Evolutionary conservation across 2,113 vertebrate species (phyloP).

Genomic region (Gadus chalcogrammus): DNA sequence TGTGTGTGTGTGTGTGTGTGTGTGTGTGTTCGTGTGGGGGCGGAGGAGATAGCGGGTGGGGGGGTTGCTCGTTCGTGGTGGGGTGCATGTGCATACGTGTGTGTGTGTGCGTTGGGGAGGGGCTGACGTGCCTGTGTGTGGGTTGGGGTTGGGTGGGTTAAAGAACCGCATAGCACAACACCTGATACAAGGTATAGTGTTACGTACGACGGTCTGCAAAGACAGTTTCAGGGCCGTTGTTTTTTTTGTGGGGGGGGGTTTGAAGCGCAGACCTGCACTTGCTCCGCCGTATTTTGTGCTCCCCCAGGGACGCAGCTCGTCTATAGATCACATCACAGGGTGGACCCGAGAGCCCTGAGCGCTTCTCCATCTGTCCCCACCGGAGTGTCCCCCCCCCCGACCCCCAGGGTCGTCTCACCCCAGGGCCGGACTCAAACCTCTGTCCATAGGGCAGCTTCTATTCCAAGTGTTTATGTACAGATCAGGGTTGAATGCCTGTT

Average conservation of each 20-base stretch:
- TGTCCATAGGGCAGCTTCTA: too few species aligned
- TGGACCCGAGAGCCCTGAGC: slow-evolving; percentile 18
- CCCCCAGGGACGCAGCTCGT: slow-evolving; percentile 18
- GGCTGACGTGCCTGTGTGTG: neutral
- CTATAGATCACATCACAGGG: neutral
- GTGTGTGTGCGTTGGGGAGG: neutral
- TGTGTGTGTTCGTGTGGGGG: neutral
- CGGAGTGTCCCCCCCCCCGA: neutral
- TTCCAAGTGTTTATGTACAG: too few species aligned
- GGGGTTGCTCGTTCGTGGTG: too few species aligned
- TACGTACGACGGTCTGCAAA: neutral
- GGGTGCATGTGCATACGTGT: neutral
- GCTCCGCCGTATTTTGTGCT: slow-evolving; percentile 21
- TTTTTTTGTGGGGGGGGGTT: too few species aligned
- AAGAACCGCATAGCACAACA: neutral
- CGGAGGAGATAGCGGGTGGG: neutral
- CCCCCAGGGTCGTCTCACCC: neutral
- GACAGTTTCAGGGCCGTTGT: neutral
- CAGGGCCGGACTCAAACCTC: neutral
- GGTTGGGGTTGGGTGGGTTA: neutral
- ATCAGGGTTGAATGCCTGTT: too few species aligned
- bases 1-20: neutral
- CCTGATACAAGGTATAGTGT: neutral
- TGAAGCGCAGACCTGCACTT: slow-evolving; percentile 1
- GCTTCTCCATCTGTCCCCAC: slow-evolving; percentile 35